Conservation (phyloP, 1,140 invertebrate genomes). For the Potamilus streckersoni region DNA sequence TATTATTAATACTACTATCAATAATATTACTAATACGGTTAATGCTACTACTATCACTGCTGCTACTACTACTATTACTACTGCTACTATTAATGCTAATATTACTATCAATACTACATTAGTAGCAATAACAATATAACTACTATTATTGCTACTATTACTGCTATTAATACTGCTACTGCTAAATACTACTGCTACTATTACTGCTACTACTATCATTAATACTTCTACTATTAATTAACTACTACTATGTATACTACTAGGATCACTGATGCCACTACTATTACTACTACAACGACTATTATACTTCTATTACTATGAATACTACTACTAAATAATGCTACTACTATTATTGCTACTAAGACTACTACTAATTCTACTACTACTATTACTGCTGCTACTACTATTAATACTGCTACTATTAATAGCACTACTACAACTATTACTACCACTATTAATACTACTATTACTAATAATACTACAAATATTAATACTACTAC, state of each 20-base stretch:
- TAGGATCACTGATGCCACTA: too few species aligned
- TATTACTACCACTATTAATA: slow-evolving; percentile 10
- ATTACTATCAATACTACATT: too few species aligned
- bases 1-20: too few species aligned
- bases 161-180: too few species aligned
- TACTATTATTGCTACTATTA: too few species aligned
- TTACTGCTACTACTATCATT: not conserved
- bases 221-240: not conserved
- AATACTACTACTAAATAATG: not conserved
- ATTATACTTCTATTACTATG: not conserved
- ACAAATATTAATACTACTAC: not conserved
- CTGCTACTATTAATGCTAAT: too few species aligned
- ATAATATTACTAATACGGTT: too few species aligned
- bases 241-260: too few species aligned
- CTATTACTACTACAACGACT: too few species aligned
- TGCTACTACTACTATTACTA: too few species aligned
- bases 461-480: not conserved
- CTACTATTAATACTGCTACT: slow-evolving; percentile 17
- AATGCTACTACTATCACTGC: too few species aligned
- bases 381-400: slow-evolving; percentile 12
- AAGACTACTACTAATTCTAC: slow-evolving; percentile 12
- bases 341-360: not conserved
- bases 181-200: not conserved
- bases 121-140: too few species aligned
- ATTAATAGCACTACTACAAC: slow-evolving; percentile 11